A percentile compares a stretch with the other conserved stretches of the same genome.
These are phyloP conservation scores for Drosophila elegans DNA, from an alignment of 1,140 invertebrate genomes.

Conservation along the genomic window DNA sequence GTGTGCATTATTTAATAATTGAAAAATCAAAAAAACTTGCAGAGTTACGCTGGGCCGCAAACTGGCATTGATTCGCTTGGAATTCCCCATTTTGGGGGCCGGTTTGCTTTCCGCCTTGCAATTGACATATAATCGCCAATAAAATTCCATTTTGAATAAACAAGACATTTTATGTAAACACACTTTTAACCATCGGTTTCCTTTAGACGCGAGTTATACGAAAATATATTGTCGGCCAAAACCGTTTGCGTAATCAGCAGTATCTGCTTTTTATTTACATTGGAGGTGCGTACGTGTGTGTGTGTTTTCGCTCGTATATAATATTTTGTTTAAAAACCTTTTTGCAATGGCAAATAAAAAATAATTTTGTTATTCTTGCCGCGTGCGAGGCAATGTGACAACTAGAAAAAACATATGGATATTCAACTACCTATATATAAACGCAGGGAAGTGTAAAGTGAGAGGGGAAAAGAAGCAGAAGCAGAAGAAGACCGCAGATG, in stretches of 20 bases:
- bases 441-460: slow-evolving; percentile 2
- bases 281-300: slow-evolving; percentile 14
- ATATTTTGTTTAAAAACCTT: slow-evolving; percentile 70
- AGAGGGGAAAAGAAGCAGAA: neutral
- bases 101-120: slow-evolving; percentile 52
- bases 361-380: slow-evolving; percentile 68
- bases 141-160: slow-evolving; percentile 32
- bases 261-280: slow-evolving; percentile 68
- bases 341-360: slow-evolving; percentile 67
- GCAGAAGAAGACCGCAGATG: slow-evolving; percentile 36
- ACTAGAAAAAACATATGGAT: slow-evolving; percentile 38
- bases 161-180: slow-evolving; percentile 40
- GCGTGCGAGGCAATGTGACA: slow-evolving; percentile 59
- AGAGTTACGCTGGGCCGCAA: neutral
- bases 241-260: slow-evolving; percentile 73
- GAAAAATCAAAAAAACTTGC: neutral
- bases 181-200: slow-evolving; percentile 35
- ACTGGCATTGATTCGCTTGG: slow-evolving; percentile 3
- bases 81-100: slow-evolving; percentile 19
- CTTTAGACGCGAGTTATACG: neutral
- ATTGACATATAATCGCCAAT: slow-evolving; percentile 43
- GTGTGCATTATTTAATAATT: neutral
- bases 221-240: slow-evolving; percentile 32
- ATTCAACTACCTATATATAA: slow-evolving; percentile 1
- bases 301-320: slow-evolving; percentile 44